Evolutionary conservation across 2,797 vertebrate genomes (phyloP), one percentile per base, ranked within the genome.

Genomic region (Remorina albescens): DNA sequence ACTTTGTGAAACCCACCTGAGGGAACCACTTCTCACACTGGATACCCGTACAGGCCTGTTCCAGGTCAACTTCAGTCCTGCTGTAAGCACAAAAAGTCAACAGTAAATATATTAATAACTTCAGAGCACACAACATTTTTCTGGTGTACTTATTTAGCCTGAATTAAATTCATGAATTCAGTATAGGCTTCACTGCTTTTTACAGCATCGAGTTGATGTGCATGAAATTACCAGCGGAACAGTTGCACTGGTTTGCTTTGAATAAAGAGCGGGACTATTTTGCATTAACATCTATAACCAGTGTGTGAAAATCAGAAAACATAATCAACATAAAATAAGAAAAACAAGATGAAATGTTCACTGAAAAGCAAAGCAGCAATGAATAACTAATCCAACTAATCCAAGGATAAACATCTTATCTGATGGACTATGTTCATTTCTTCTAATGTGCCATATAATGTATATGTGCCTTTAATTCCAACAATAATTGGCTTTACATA

Each of bases 1-100:
- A 50, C 73, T 94, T 61, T 95, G 93, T 69, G 81, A 92, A 64
- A 88, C 76, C 3, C 90, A 94, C 84, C 90, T 95, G 36, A 89
- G 77, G 51, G 91, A 95, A 77, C 88, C 90, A 0, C 77, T 94
- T 87, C 85, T 95, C 49, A 85, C 63, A 36, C 77, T 91, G 49
- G 85, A 93, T 15, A 10, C 63, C 2, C 84, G 92, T 32, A 91
- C 74, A 11, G 90, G 88, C 59, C 60, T 91, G n/a, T 92, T 91
- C 58, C 67, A 90, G 66, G 72, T 94, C 84, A 95, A 94, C 90
- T 95, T 96, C 82, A 94, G 91, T 86, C 85, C 92, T 49, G 90
- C 87, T 46, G 95, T 95, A 90, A 94, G 93, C 18, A 51, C 34
- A 37, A 26, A 56, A 21, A 37, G 62, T 44, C 25, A 46, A 30